Conservation (phyloP, 2,113 vertebrate species). For the Dipodomys merriami region DNA sequence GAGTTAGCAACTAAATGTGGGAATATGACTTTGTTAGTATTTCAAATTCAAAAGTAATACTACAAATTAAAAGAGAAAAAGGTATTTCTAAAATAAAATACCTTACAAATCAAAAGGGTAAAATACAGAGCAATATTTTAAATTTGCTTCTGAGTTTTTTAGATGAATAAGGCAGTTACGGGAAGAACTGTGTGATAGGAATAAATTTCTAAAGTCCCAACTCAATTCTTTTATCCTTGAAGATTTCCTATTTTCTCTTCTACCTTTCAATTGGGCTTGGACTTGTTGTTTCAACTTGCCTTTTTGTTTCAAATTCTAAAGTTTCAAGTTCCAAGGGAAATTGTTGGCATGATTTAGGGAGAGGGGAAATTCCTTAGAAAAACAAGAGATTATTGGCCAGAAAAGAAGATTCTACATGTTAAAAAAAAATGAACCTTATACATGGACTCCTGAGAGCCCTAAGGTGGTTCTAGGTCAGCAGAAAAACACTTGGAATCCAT, state of each 20-base stretch:
- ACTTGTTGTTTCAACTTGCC: not conserved
- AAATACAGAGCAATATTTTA: not conserved
- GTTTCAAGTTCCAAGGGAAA: not conserved
- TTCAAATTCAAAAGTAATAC: constrained; percentile 13
- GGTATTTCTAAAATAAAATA: not conserved
- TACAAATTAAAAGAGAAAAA: constrained; percentile 9
- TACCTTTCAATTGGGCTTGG: not conserved
- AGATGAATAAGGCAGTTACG: not conserved
- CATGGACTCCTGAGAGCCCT: not conserved
- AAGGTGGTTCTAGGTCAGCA: not conserved
- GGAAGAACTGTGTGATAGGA: not conserved
- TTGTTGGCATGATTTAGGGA: not conserved
- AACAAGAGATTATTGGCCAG: not conserved
- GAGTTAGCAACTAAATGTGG: constrained; percentile 3
- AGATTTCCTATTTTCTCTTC: not conserved
- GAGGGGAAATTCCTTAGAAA: not conserved
- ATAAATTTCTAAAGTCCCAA: constrained; percentile 14
- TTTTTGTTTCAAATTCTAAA: not conserved
- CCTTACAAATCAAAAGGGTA: not conserved
- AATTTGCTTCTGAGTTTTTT: not conserved
- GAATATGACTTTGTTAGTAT: not conserved
- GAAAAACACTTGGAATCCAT: not conserved
- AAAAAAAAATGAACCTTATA: not conserved
- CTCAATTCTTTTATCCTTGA: not conserved
- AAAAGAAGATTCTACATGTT: not conserved